phyloP scores from a whole-genome alignment of 2,113 vertebrate genomes.

The Neodon shergylaensis region DNA sequence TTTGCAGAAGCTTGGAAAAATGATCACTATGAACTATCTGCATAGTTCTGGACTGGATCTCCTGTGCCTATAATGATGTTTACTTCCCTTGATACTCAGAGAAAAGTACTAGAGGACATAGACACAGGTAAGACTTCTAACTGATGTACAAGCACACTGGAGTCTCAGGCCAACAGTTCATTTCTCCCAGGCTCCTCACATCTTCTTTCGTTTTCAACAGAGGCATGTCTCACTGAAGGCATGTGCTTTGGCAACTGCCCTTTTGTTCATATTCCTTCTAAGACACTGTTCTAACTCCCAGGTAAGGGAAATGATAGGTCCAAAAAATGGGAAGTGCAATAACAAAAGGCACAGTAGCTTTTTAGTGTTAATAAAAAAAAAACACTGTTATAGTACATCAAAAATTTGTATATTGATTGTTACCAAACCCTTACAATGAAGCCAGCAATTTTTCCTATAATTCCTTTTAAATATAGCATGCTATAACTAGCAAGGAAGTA shows the following conservation, averaged over 20 bases:
- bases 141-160: neutral
- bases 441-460: neutral
- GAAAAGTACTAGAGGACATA: neutral
- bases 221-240: neutral
- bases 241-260: neutral
- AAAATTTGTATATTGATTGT: neutral
- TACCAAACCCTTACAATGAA: constrained; percentile 36
- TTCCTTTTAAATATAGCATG: constrained; percentile 24
- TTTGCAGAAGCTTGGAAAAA: neutral
- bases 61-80: neutral
- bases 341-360: neutral
- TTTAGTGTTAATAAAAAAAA: neutral
- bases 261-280: neutral
- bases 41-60: neutral
- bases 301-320: no score
- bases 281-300: neutral
- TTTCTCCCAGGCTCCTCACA: neutral
- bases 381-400: neutral
- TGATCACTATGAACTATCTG: neutral
- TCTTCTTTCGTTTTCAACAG: neutral
- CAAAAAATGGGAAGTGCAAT: neutral
- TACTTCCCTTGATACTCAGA: neutral
- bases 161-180: neutral
- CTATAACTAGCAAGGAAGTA: neutral
- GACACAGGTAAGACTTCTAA: neutral